phyloP scores from a whole-genome alignment of 2,113 vertebrate genomes.

The Scartelaos histophorus region DNA sequence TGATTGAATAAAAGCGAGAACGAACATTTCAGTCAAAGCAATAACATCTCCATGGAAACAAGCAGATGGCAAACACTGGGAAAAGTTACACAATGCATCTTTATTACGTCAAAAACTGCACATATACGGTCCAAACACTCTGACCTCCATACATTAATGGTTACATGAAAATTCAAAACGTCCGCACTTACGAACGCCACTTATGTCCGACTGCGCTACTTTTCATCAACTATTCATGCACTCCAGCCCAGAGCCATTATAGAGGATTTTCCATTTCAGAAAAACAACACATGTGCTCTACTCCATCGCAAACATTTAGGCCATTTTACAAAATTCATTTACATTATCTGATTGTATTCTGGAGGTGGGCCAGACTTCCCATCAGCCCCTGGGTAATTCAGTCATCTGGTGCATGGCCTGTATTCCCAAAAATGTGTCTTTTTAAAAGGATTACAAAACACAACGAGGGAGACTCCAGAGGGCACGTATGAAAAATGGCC shows the following conservation, averaged over 20 bases:
- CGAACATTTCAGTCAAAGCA: too few relatives aligned
- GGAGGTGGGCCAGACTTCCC: conserved; percentile 50
- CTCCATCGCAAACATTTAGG: conserved; percentile 22
- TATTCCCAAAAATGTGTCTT: conserved; percentile 25
- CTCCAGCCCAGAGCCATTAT: conserved; percentile 14
- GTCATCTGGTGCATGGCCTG: conserved; percentile 23
- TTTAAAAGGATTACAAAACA: not conserved
- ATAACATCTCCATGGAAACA: too few relatives aligned
- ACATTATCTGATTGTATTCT: conserved; percentile 52
- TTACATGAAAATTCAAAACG: conserved; percentile 1
- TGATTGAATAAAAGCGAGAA: too few relatives aligned
- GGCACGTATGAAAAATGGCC: conserved; percentile 2
- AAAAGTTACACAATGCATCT: too few relatives aligned
- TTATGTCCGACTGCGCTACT: conserved; percentile 4
- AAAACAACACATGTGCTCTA: conserved; percentile 39
- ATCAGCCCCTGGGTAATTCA: conserved; percentile 50
- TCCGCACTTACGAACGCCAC: conserved; percentile 22
- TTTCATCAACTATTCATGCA: conserved; percentile 53
- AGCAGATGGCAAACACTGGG: too few relatives aligned
- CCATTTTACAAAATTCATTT: conserved; percentile 44
- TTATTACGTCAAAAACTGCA: not conserved
- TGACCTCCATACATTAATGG: not conserved
- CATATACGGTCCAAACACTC: not conserved
- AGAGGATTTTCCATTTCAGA: conserved; percentile 26
- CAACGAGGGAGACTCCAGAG: not conserved